These are phyloP conservation scores for Limnephilus lunatus DNA, from an alignment of 2,888 invertebrate genomes.

Conservation along the genomic window DNA sequence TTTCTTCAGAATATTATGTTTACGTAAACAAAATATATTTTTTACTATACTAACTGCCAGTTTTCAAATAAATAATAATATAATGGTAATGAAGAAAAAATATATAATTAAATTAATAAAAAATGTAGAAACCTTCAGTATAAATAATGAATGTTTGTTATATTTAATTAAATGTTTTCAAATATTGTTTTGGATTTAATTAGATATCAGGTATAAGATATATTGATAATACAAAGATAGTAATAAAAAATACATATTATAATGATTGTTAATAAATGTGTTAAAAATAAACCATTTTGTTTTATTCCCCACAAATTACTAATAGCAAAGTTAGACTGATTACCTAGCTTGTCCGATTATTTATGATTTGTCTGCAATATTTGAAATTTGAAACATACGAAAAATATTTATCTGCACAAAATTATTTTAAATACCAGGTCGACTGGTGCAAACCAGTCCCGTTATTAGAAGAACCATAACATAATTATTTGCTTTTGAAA, in stretches of 20 bases:
- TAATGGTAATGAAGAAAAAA: background rate
- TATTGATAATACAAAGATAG: conserved; percentile 34
- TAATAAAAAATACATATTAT: conserved; percentile 40
- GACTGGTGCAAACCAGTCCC: background rate
- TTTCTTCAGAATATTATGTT: background rate
- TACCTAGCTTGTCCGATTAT: background rate
- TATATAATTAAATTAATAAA: background rate
- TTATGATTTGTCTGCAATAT: background rate
- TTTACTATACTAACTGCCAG: background rate
- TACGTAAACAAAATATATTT: background rate
- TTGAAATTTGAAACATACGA: background rate
- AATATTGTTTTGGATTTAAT: background rate
- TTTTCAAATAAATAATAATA: background rate
- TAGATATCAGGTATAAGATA: conserved; percentile 2
- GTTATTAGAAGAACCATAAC: background rate
- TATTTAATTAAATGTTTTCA: background rate
- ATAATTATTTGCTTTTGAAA: background rate
- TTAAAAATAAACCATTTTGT: conserved; percentile 49
- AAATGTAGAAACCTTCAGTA: background rate
- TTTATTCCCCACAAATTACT: background rate
- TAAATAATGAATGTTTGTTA: background rate
- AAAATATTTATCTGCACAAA: background rate
- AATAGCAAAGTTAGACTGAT: background rate
- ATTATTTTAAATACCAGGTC: background rate
- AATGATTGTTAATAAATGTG: conserved; percentile 64